These are phyloP conservation scores for Carlito syrichta DNA, from an alignment of 2,113 vertebrate species.

Conservation along the genomic window DNA sequence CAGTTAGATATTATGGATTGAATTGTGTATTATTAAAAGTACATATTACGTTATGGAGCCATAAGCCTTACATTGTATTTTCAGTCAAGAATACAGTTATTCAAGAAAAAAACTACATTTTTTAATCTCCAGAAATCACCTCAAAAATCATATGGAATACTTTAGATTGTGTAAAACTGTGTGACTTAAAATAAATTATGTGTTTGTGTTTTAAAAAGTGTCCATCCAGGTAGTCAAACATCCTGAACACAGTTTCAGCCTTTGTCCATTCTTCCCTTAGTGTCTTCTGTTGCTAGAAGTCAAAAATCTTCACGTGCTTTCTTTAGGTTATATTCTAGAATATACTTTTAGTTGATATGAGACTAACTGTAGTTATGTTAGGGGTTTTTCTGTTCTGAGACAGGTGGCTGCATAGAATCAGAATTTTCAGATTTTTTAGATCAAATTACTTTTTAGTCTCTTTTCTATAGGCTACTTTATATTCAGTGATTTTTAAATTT, in stretches of 20 bases:
- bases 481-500: not conserved
- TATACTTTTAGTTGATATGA: conserved; percentile 58
- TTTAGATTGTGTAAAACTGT: not conserved
- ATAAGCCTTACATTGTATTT: not conserved
- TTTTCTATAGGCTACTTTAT: not conserved
- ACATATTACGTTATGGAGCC: not conserved
- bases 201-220: not conserved
- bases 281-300: conserved; percentile 72
- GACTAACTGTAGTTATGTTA: not conserved
- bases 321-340: conserved; percentile 36
- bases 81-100: not conserved
- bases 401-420: conserved; percentile 55
- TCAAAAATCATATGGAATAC: not conserved
- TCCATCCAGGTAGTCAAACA: conserved; percentile 60
- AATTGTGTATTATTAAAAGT: not conserved
- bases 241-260: conserved; percentile 65
- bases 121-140: not conserved
- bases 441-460: not conserved
- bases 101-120: not conserved
- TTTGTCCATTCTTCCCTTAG: conserved; percentile 62
- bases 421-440: conserved; percentile 39
- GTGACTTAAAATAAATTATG: not conserved
- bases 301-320: conserved; percentile 63
- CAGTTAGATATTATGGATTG: not conserved
- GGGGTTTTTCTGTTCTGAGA: not conserved